These are phyloP conservation scores for Mus spicilegus DNA, from an alignment of 2,113 vertebrate genomes.

Conservation along the genomic window DNA sequence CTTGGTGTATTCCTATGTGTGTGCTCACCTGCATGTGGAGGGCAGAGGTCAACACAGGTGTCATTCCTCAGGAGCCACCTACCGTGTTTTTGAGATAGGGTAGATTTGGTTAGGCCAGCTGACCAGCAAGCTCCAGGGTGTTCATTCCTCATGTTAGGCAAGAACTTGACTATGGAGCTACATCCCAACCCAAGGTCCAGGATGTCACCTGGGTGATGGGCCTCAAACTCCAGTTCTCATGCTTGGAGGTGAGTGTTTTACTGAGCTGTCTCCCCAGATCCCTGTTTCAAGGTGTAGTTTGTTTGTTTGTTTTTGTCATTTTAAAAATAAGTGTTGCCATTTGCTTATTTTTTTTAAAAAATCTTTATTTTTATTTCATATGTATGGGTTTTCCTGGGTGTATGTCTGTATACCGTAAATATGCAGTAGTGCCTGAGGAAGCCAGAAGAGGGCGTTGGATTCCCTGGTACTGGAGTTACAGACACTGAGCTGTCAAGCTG, in stretches of 20 bases:
- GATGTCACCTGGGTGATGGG: background rate
- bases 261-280: background rate
- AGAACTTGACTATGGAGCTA: background rate
- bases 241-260: background rate
- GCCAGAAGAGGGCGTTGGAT: too few relatives aligned
- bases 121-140: background rate
- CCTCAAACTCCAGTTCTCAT: background rate
- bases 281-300: too few relatives aligned
- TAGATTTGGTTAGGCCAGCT: background rate
- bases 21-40: background rate
- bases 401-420: too few relatives aligned
- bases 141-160: background rate
- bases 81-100: background rate
- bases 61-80: background rate
- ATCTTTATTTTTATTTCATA: too few relatives aligned
- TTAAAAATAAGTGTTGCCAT: background rate
- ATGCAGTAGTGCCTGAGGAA: too few relatives aligned
- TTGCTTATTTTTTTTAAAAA: background rate
- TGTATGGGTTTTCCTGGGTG: too few relatives aligned
- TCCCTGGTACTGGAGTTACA: too few relatives aligned
- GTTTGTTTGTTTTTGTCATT: background rate
- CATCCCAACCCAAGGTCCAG: background rate
- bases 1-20: background rate
- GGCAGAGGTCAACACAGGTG: background rate
- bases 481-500: too few relatives aligned